phyloP scores from a whole-genome alignment of 2,888 invertebrate species.

The Gastrophysa polygoni region DNA sequence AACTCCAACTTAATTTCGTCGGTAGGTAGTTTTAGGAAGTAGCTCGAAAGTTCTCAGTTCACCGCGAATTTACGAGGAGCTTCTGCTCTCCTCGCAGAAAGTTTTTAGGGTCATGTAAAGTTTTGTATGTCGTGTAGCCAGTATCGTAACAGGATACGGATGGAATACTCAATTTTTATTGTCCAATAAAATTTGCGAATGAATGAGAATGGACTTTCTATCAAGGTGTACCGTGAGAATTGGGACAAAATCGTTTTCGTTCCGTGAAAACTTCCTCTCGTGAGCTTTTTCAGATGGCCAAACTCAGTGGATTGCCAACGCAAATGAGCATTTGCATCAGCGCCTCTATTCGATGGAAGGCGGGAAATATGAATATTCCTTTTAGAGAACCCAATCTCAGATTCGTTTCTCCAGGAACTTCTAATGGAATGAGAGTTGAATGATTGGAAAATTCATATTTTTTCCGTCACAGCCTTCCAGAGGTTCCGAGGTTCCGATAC shows the following conservation, averaged over 20 bases:
- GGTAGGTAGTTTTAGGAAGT: not conserved
- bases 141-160: constrained; percentile 17
- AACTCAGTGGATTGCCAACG: too few species aligned
- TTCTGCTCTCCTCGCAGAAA: constrained; percentile 2
- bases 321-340: too few species aligned
- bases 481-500: too few species aligned
- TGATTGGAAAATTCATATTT: too few species aligned
- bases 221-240: constrained; percentile 3
- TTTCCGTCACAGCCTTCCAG: too few species aligned
- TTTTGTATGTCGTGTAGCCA: constrained; percentile 16
- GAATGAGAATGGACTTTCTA: constrained; percentile 9
- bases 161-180: constrained; percentile 24
- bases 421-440: too few species aligned
- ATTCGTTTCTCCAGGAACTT: too few species aligned
- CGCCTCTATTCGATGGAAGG: too few species aligned
- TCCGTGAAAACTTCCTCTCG: not conserved
- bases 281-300: not conserved
- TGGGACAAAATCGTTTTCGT: not conserved
- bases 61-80: not conserved
- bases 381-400: too few species aligned
- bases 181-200: constrained; percentile 20
- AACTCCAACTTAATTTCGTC: not conserved
- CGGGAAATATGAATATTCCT: too few species aligned
- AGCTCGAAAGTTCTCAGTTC: not conserved
- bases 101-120: constrained; percentile 19